Evolutionary conservation across 2,113 vertebrate species (phyloP).

Genomic region (Xiphorhynchus elegans): DNA sequence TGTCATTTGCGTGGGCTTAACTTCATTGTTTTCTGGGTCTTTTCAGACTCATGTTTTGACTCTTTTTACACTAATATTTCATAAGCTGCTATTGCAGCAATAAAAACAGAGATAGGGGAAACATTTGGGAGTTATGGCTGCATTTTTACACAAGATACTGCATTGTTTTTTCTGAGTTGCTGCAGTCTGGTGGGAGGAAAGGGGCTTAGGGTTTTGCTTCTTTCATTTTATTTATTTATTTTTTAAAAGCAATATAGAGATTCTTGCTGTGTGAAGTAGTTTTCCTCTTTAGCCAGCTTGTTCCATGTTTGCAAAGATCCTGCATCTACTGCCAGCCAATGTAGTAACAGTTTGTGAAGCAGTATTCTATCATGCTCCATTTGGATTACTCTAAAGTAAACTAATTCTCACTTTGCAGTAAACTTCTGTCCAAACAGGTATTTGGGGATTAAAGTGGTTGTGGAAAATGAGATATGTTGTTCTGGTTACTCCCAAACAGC

Average conservation of each 20-base stretch:
- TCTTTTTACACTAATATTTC: not conserved
- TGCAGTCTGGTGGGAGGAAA: not conserved
- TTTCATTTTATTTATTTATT: not conserved
- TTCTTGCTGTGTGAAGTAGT: not conserved
- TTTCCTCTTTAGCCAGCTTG: not conserved
- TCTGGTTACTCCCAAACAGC: not conserved
- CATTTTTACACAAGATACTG: not conserved
- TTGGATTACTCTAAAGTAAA: not conserved
- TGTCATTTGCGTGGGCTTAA: fast-evolving
- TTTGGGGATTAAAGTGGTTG: not conserved
- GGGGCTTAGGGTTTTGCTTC: not conserved
- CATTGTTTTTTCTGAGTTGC: not conserved
- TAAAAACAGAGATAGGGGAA: not conserved
- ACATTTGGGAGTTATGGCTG: not conserved
- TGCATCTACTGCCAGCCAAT: not conserved
- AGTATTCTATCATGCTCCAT: not conserved
- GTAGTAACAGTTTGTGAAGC: not conserved
- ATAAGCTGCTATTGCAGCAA: not conserved
- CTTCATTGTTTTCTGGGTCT: not conserved
- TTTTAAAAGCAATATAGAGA: not conserved
- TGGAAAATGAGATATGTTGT: not conserved
- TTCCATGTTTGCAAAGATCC: not conserved
- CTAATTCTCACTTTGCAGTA: not conserved
- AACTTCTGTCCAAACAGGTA: not conserved
- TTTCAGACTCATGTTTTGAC: not conserved